phyloP scores from a whole-genome alignment of 2,113 vertebrate genomes.

The Ictalurus furcatus region DNA sequence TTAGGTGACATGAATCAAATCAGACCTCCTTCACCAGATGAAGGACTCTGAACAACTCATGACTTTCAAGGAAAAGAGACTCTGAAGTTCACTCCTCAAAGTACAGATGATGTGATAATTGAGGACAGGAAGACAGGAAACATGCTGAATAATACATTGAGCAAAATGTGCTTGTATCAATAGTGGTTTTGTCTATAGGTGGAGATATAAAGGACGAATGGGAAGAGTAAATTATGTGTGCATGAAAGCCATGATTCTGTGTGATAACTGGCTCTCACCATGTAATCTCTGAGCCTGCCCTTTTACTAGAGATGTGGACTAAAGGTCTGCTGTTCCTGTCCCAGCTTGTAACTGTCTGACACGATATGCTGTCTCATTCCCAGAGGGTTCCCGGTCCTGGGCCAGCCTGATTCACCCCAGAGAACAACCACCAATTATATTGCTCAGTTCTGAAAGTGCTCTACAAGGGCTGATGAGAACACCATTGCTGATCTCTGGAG shows the following conservation, averaged over 20 bases:
- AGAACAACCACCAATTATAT: constrained; percentile 48
- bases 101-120: not conserved
- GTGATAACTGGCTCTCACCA: constrained; percentile 7
- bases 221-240: not conserved
- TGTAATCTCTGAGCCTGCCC: constrained; percentile 16
- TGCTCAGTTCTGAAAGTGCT: not conserved
- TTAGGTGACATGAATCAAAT: not conserved
- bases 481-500: not conserved
- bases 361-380: constrained; percentile 23
- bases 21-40: constrained; percentile 1
- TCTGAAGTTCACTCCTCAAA: not conserved
- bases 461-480: not conserved
- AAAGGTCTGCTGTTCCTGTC: constrained; percentile 8
- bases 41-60: constrained; percentile 9
- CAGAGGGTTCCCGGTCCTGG: constrained; percentile 24
- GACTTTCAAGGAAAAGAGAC: not conserved
- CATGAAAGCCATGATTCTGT: not conserved
- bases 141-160: not conserved
- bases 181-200: not conserved
- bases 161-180: constrained; percentile 11
- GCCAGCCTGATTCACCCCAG: constrained; percentile 16
- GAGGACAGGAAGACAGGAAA: constrained; percentile 4
- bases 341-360: constrained; percentile 33
- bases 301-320: constrained; percentile 34
- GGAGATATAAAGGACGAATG: not conserved